Evolutionary conservation across 2,797 vertebrate species (phyloP).

Genomic region (Miichthys miiuy): DNA sequence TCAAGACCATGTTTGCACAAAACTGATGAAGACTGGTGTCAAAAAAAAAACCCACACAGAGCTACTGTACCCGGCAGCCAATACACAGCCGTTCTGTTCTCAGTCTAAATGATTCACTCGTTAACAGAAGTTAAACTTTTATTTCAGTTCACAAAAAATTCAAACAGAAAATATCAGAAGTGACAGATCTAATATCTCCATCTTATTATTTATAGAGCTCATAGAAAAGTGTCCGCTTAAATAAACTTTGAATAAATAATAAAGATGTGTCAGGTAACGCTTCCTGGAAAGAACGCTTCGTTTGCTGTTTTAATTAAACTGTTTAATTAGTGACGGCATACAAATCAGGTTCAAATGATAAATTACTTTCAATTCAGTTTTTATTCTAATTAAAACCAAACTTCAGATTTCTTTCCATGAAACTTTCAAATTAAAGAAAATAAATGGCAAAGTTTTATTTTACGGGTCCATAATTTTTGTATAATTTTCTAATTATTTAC

Average conservation of each 20-base stretch:
- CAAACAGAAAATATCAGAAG: slow-evolving; percentile 41
- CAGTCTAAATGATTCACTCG: neutral
- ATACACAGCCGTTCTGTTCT: no score
- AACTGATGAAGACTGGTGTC: no score
- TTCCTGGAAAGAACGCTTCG: neutral
- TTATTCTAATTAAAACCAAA: neutral
- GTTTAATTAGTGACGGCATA: neutral
- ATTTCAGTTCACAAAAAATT: slow-evolving; percentile 39
- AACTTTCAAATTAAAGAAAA: neutral
- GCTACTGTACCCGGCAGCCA: no score
- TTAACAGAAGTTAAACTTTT: slow-evolving; percentile 45
- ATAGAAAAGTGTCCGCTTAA: slow-evolving; percentile 52
- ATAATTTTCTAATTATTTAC: neutral
- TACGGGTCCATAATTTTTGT: neutral
- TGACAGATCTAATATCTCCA: slow-evolving; percentile 42
- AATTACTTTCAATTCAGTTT: neutral
- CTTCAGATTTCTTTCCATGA: slow-evolving; percentile 15
- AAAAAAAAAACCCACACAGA: no score
- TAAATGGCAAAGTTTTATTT: neutral
- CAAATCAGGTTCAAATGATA: neutral
- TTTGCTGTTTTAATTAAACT: neutral
- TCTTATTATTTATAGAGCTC: slow-evolving; percentile 51
- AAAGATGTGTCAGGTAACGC: slow-evolving; percentile 12
- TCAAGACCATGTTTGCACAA: no score
- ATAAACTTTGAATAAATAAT: slow-evolving; percentile 68